A percentile compares a stretch with the other conserved stretches of the same genome.
Conservation (phyloP, 1,140 invertebrate species). For the Aphidius ervi region DNA sequence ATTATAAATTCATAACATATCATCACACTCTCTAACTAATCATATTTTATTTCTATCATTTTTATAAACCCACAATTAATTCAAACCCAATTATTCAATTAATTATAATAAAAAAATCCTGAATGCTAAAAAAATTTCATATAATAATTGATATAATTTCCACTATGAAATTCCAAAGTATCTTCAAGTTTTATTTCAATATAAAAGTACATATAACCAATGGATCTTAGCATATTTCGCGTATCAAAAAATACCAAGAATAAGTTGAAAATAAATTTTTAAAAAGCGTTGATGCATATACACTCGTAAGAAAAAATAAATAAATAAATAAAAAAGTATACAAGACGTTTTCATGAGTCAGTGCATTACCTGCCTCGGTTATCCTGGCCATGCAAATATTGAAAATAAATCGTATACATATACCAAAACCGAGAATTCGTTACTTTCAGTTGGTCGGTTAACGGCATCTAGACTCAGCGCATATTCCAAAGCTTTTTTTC, state of each 20-base stretch:
- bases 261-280: background rate
- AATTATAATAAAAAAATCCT: no score
- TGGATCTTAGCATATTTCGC: slow-evolving; percentile 7
- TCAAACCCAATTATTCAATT: no score
- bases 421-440: slow-evolving; percentile 40
- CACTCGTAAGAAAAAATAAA: background rate
- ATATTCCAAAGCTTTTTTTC: no score
- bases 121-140: no score
- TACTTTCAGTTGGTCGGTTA: slow-evolving; percentile 42
- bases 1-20: background rate
- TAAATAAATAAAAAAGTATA: slow-evolving; percentile 3
- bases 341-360: slow-evolving; percentile 26
- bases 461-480: slow-evolving; percentile 7
- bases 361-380: slow-evolving; percentile 32
- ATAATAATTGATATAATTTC: no score
- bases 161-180: no score
- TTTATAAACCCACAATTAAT: no score
- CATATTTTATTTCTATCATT: background rate
- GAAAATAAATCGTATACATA: slow-evolving; percentile 45
- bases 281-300: slow-evolving; percentile 3
- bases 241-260: background rate
- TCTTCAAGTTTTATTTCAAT: background rate
- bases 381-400: slow-evolving; percentile 46
- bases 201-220: background rate
- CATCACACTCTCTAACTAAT: background rate